Evolutionary conservation across 2,888 invertebrate genomes (phyloP).

Genomic region (Notodonta ziczac): DNA sequence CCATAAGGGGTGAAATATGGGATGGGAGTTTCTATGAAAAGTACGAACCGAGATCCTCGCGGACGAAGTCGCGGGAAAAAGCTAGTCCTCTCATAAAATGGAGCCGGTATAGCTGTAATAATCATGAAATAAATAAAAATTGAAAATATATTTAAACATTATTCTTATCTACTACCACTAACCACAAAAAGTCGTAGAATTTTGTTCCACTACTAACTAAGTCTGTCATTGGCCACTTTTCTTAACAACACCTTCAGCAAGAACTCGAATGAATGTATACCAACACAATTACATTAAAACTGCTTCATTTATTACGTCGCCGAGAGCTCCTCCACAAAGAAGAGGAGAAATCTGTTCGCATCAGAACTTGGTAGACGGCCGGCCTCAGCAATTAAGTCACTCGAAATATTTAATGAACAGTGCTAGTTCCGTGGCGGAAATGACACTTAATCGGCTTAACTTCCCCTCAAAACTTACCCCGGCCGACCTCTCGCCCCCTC

Average conservation of each 20-base stretch:
- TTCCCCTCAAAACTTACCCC: slow-evolving; percentile 77
- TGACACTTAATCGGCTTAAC: slow-evolving; percentile 83
- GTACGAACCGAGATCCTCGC: too few relatives aligned
- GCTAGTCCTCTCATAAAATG: too few relatives aligned
- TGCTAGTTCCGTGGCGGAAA: slow-evolving; percentile 80
- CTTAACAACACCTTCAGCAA: not conserved
- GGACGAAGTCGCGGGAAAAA: too few relatives aligned
- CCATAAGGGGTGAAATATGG: too few relatives aligned
- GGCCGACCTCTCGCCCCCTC: slow-evolving; percentile 46
- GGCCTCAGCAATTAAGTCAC: slow-evolving; percentile 79
- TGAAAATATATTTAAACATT: too few relatives aligned
- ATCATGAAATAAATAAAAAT: too few relatives aligned
- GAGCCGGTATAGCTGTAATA: too few relatives aligned
- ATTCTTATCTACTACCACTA: not conserved
- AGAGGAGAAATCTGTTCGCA: slow-evolving; percentile 60
- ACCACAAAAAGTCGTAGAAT: not conserved
- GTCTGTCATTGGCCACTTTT: not conserved
- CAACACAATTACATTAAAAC: slow-evolving; percentile 13
- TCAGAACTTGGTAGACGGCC: slow-evolving; percentile 66
- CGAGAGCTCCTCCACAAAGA: slow-evolving; percentile 37
- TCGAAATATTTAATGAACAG: slow-evolving; percentile 83
- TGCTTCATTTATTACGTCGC: slow-evolving; percentile 18
- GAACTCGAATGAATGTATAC: slow-evolving; percentile 4
- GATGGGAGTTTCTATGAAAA: too few relatives aligned
- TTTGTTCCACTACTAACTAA: not conserved